Conservation (phyloP, 64 coral and sea anemone genomes). For the Montipora capricornis region DNA sequence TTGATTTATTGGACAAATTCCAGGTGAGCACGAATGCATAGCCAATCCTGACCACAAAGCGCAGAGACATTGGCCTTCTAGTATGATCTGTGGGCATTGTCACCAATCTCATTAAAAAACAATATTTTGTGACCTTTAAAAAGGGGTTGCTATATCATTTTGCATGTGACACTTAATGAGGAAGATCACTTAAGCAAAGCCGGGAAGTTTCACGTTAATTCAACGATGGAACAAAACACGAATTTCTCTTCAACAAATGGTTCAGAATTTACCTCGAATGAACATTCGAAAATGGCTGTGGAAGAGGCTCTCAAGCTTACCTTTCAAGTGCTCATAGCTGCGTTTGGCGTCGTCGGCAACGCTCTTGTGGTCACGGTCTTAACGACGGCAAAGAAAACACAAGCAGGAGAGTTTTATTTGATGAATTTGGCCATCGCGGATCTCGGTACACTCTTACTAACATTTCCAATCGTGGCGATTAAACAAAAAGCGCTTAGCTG, state of each 20-base stretch:
- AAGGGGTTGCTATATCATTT: background rate
- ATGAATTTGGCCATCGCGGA: conserved; percentile 64
- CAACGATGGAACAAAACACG: background rate
- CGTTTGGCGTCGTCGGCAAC: conserved; percentile 55
- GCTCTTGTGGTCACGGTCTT: conserved; percentile 30
- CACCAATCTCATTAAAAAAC: too few relatives aligned
- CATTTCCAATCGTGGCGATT: conserved; percentile 41
- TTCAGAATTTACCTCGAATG: background rate
- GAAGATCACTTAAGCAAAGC: background rate
- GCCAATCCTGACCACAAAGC: background rate
- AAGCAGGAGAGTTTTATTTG: conserved; percentile 32
- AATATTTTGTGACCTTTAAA: background rate
- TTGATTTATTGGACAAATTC: too few relatives aligned
- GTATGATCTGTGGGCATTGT: too few relatives aligned
- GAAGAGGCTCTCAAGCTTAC: background rate
- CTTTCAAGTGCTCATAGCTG: background rate
- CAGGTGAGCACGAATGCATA: too few relatives aligned
- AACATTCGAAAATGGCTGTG: background rate
- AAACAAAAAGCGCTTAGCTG: conserved; percentile 43
- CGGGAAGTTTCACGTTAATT: background rate
- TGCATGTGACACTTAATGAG: background rate
- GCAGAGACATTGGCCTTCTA: background rate
- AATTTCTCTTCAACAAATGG: background rate
- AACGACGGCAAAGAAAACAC: background rate
- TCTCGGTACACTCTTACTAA: conserved; percentile 53